Evolutionary conservation across 2,113 vertebrate genomes (phyloP), one percentile per base, ranked within the genome.

Genomic region (Malurus alboscapulatus): DNA sequence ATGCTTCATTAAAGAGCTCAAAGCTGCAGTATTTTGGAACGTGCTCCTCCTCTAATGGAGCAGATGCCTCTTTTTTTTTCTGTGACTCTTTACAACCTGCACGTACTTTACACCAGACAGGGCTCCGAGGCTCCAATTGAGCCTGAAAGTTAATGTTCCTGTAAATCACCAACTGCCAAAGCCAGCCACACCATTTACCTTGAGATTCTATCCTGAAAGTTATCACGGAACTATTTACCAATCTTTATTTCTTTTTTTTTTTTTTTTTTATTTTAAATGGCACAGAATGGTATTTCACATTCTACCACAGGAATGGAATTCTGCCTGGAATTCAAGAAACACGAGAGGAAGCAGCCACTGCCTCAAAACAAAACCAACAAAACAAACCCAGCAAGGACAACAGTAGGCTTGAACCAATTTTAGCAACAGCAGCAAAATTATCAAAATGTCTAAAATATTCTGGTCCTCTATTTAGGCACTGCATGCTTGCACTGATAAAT

Each of bases 151-250:
- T 91, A 94, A 96, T 84, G 88, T 94, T 88, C 90, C 95, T 96
- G 87, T 95, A 92, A 96, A 96, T 95, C 92, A 89, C 77, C 84
- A 91, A 53, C 77, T 96, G 94, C 94, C 94, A 94, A 48, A 79
- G 86, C 14, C n/a, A 74, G 82, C 88, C 69, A 90, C 53, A 63
- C 85, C 93, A 84, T 85, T 84, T 94, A 91, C 88, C 85, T 78
- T 45, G 74, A 68, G 94, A 81, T 57, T 84, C 67, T 40, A 36
- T 34, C 27, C 57, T 85, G 51, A 57, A 85, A 89, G 83, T 87
- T 69, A 90, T 34, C 84, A 66, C 1, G 0, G 4, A 75, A 88
- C 57, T 90, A 48, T 87, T 72, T 22, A 92, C 27, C 27, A 26
- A 26, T 40, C 7, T 54, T 48, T 3, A 12, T 25, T 73, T 20